A percentile compares a stretch with the other conserved stretches of the same genome.
Conservation (phyloP, 2,797 vertebrate genomes). For the Ateles fusciceps region DNA sequence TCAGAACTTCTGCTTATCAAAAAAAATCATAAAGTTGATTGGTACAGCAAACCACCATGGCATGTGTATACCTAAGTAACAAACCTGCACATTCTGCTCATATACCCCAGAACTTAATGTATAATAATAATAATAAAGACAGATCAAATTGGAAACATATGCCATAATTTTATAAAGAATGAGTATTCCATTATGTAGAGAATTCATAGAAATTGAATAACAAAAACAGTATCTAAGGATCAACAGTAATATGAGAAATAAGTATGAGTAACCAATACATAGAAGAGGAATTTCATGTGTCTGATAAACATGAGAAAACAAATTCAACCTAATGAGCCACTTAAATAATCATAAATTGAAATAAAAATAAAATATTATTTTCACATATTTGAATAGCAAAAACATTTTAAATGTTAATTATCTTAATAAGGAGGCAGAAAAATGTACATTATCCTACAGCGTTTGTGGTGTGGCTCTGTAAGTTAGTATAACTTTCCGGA, state of each 20-base stretch:
- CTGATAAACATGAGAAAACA: constrained; percentile 11
- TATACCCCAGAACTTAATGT: too few species aligned
- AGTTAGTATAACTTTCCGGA: not conserved
- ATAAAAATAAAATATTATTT: not conserved
- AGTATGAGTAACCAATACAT: not conserved
- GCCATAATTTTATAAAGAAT: not conserved
- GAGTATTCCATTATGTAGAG: not conserved
- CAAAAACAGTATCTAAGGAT: not conserved
- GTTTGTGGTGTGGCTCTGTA: not conserved
- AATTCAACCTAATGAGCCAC: not conserved
- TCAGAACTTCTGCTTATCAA: not conserved
- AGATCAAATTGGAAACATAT: not conserved
- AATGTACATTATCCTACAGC: not conserved
- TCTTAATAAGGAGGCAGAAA: not conserved
- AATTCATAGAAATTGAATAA: not conserved
- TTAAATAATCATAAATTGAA: not conserved
- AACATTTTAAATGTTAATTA: not conserved
- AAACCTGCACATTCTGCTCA: too few species aligned
- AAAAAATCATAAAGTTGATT: constrained; percentile 10
- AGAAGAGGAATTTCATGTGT: not conserved
- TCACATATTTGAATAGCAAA: not conserved
- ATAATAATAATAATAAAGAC: not conserved
- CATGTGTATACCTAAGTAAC: too few species aligned
- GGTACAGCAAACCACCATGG: too few species aligned
- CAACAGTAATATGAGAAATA: not conserved